Evolutionary conservation across 1,140 invertebrate species (phyloP).

Genomic region (Tetramorium parvispinum): DNA sequence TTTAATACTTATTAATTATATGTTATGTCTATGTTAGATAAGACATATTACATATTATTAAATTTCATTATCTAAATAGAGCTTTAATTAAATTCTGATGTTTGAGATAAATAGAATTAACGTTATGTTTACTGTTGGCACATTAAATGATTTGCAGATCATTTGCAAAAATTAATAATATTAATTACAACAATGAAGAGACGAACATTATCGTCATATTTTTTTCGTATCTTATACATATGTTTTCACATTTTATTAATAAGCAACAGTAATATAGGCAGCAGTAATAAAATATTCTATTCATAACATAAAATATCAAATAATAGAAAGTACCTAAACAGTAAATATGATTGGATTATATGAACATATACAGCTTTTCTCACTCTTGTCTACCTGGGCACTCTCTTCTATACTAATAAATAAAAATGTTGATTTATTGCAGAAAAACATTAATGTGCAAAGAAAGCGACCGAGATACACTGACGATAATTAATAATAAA

Average conservation of each 20-base stretch:
- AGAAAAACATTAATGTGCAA: constrained; percentile 17
- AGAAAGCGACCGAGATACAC: constrained; percentile 23
- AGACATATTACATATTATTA: not conserved
- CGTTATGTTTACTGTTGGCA: constrained; percentile 9
- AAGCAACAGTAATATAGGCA: constrained; percentile 2
- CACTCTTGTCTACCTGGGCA: not conserved
- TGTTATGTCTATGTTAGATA: not conserved
- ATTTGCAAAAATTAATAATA: constrained; percentile 10
- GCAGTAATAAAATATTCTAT: not conserved
- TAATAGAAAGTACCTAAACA: not conserved
- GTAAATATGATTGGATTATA: not conserved
- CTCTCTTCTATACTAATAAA: not conserved
- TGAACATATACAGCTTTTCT: not conserved
- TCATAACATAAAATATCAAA: constrained; percentile 7
- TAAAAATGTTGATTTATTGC: constrained; percentile 13
- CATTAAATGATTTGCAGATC: constrained; percentile 38
- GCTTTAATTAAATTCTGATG: not conserved
- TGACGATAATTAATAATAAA: not conserved
- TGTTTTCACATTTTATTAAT: not conserved
- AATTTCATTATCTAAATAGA: constrained; percentile 2
- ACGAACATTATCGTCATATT: constrained; percentile 4
- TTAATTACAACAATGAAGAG: not conserved
- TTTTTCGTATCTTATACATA: not conserved
- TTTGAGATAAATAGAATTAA: not conserved
- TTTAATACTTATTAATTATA: constrained; percentile 17